Evolutionary conservation across 2,888 invertebrate genomes (phyloP).

Genomic region (Hyposoter didymator): DNA sequence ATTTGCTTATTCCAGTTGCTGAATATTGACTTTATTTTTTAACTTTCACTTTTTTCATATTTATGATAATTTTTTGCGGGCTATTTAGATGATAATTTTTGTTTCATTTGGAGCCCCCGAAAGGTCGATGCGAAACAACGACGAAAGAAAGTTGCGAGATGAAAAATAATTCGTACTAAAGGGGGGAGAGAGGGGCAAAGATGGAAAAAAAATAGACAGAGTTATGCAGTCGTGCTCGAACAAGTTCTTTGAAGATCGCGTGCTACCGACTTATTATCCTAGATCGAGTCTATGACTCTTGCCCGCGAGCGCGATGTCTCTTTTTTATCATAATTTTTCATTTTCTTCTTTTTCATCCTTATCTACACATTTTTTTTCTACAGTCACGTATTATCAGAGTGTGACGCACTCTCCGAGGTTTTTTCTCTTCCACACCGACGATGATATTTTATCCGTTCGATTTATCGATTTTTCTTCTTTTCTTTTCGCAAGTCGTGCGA

Average conservation of each 20-base stretch:
- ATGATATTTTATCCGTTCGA: constrained; percentile 11
- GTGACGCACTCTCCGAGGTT: constrained; percentile 45
- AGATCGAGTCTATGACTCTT: constrained; percentile 48
- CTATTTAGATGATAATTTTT: background rate
- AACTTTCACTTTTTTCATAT: background rate
- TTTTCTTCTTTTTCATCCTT: constrained; percentile 10
- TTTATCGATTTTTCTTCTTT: constrained; percentile 5
- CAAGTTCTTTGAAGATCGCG: constrained; percentile 63
- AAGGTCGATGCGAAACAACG: constrained; percentile 21
- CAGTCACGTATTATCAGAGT: constrained; percentile 57
- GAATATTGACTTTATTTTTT: background rate
- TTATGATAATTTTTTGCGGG: background rate
- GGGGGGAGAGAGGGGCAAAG: background rate
- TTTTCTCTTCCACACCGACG: background rate
- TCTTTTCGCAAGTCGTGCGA: background rate
- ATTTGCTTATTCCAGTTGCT: background rate
- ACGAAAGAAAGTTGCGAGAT: constrained; percentile 35
- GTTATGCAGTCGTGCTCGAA: constrained; percentile 56
- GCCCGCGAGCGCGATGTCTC: constrained; percentile 43
- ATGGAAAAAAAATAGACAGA: constrained; percentile 17
- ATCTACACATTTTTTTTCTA: background rate
- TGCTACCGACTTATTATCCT: constrained; percentile 57
- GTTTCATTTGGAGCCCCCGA: background rate
- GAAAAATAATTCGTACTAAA: constrained; percentile 23
- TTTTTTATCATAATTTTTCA: constrained; percentile 34